Evolutionary conservation across 2,797 vertebrate species (phyloP), one percentile per base, ranked within the genome.

Genomic region (Heliangelus exortis): DNA sequence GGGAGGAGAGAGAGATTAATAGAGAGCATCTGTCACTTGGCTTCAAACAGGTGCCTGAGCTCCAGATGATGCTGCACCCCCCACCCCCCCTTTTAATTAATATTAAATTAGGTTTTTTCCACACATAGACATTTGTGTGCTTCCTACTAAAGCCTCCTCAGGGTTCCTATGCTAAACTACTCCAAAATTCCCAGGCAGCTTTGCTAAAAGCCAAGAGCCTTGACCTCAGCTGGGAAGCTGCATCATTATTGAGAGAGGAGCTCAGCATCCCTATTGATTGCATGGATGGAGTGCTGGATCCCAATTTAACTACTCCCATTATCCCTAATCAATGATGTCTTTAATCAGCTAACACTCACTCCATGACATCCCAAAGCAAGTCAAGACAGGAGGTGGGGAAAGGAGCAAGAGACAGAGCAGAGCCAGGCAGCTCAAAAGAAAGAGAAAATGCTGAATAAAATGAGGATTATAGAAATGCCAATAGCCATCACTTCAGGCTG

Each of bases 221-320:
- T 81, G 79, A 89, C 66, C 63, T 51, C 55, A 33, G 74, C 16
- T 33, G 59, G 63, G 45, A 92, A 48, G 59, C 59, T 39, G 6
- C 48, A 54, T 88, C 84, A 66, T 95, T 93, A 77, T 63, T 18
- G 11, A 16, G 65, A 58, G 89, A 69, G 93, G 59, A 34, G 91
- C 39, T 53, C 18, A 50, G 79, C 23, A 81, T 87, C 41, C 29
- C 12, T 84, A 95, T 87, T 34, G 93, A 97, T 66, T 58, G 15
- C 16, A 39, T 63, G 48, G 57, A 93, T 69, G 67, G 62, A 95
- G 51, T 13, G 47, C 31, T 54, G 71, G 89, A 91, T 96, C 93
- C 89, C 95, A 96, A 92, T 86, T 63, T 76, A 91, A 96, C 82
- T 79, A 69, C 83, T 96, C 73, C 54, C 68, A 88, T 94, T 96